These are phyloP conservation scores for Elaeidobius kamerunicus DNA, from an alignment of 2,888 invertebrate genomes.

Conservation along the genomic window DNA sequence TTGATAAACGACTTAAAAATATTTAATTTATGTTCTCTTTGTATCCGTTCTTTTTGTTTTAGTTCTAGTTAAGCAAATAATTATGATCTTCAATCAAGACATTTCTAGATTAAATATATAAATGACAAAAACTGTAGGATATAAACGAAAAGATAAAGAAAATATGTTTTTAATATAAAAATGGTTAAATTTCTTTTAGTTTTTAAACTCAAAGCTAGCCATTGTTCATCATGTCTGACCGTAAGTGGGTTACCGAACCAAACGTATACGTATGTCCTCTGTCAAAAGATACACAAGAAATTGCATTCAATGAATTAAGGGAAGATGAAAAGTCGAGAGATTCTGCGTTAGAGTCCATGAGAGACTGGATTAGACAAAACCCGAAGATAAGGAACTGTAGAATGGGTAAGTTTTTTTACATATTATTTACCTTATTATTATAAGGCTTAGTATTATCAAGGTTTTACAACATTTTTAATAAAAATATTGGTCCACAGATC, in stretches of 20 bases:
- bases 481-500: no score
- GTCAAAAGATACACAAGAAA: conserved; percentile 57
- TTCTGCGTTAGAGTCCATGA: conserved; percentile 63
- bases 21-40: no score
- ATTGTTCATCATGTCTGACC: conserved; percentile 26
- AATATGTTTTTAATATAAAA: no score
- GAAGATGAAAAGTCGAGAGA: conserved; percentile 64
- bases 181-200: not conserved
- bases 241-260: conserved; percentile 57
- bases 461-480: not conserved
- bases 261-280: conserved; percentile 64
- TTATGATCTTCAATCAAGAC: not conserved
- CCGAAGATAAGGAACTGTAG: conserved; percentile 66
- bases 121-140: not conserved
- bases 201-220: not conserved
- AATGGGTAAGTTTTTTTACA: conserved; percentile 54
- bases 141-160: no score
- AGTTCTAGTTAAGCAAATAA: not conserved
- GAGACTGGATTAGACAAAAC: conserved; percentile 70
- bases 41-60: not conserved
- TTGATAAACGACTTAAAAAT: no score
- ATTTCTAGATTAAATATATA: not conserved
- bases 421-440: not conserved
- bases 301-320: conserved; percentile 65
- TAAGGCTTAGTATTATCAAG: not conserved